Percentiles rank a stretch among this genome's conserved stretches.
phyloP scores from a whole-genome alignment of 2,113 vertebrate genomes.

The Prionailurus viverrinus region DNA sequence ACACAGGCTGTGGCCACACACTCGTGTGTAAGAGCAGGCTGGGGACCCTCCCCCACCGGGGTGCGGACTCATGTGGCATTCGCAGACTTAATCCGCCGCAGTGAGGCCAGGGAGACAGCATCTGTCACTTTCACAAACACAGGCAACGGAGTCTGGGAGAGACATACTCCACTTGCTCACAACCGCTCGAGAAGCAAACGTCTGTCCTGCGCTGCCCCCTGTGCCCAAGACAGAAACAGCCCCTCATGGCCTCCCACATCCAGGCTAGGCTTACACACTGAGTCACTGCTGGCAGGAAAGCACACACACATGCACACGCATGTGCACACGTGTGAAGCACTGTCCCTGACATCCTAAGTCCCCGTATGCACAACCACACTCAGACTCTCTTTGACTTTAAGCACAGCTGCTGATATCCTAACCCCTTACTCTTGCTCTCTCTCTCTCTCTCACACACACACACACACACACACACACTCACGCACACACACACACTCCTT shows the following conservation, averaged over 20 bases:
- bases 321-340: not conserved
- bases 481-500: not conserved
- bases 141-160: constrained; percentile 61
- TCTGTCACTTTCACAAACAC: constrained; percentile 83
- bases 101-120: constrained; percentile 78
- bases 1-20: not conserved
- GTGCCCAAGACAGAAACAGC: not conserved
- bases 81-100: constrained; percentile 79
- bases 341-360: not conserved
- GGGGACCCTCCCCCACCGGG: constrained; percentile 77
- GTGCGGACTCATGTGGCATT: constrained; percentile 76
- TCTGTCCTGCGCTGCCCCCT: not conserved
- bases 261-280: not conserved
- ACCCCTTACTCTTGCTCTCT: not conserved
- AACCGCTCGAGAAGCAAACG: not conserved
- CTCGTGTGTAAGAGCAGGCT: not conserved
- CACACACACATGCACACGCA: not conserved
- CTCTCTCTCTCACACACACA: not conserved
- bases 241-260: not conserved
- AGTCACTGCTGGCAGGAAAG: not conserved
- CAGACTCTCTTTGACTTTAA: constrained; percentile 47
- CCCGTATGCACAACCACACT: not conserved
- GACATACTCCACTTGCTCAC: constrained; percentile 64
- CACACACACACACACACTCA: not conserved
- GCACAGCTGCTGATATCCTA: constrained; percentile 59